Conservation (phyloP, 1,140 invertebrate genomes). For the Atta colombica region DNA sequence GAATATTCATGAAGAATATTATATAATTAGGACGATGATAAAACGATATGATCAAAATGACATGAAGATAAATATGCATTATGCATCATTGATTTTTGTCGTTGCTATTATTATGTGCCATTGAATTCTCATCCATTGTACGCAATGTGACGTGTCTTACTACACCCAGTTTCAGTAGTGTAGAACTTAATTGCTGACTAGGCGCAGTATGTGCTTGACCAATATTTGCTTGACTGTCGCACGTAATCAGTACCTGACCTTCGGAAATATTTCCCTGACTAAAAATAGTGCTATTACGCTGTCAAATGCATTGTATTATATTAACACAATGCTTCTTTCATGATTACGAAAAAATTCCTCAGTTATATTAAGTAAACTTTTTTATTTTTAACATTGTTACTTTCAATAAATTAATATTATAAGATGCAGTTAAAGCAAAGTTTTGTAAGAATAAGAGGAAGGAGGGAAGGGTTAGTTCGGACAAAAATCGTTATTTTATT, state of each 20-base stretch:
- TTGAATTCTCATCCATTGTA: slow-evolving; percentile 50
- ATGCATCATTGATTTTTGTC: slow-evolving; percentile 53
- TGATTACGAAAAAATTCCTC: neutral
- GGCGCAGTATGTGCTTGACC: slow-evolving; percentile 38
- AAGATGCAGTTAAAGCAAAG: neutral
- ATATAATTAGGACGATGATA: neutral
- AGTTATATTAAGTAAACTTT: neutral
- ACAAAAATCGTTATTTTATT: no score
- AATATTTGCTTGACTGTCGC: slow-evolving; percentile 45
- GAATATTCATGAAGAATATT: neutral
- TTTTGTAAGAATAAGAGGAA: no score
- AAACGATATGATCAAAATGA: neutral
- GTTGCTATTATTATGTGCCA: slow-evolving; percentile 45
- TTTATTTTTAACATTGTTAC: neutral
- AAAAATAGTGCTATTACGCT: slow-evolving; percentile 13
- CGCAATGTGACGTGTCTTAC: slow-evolving; percentile 38
- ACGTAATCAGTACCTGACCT: slow-evolving; percentile 21
- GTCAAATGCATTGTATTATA: neutral
- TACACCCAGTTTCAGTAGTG: slow-evolving; percentile 32
- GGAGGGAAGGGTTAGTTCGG: no score
- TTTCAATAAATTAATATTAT: neutral
- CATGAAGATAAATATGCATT: slow-evolving; percentile 19
- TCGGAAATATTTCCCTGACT: neutral
- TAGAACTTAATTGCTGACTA: slow-evolving; percentile 49
- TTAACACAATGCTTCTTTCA: neutral